Conservation (phyloP, 2,113 vertebrate species). For the Scortum barcoo region DNA sequence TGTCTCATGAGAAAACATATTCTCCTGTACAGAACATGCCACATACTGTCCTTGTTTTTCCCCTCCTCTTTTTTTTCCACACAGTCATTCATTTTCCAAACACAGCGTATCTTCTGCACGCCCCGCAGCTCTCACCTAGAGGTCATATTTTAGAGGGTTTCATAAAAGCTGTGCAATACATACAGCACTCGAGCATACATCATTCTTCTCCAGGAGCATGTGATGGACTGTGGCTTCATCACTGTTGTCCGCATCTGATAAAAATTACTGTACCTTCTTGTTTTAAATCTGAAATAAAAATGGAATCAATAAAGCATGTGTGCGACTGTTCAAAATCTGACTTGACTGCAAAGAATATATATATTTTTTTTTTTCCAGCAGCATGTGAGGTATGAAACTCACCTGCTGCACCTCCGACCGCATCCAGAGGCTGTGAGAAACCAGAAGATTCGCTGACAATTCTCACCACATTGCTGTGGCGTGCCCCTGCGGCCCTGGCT, state of each 20-base stretch:
- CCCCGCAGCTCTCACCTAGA: slow-evolving; percentile 10
- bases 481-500: background rate
- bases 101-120: slow-evolving; percentile 30
- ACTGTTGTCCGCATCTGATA: background rate
- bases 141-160: slow-evolving; percentile 33
- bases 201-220: background rate
- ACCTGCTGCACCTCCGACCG: background rate
- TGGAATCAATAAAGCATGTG: slow-evolving; percentile 25
- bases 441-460: background rate
- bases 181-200: too few species aligned
- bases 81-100: slow-evolving; percentile 27
- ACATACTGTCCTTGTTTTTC: slow-evolving; percentile 40
- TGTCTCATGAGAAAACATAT: slow-evolving; percentile 62
- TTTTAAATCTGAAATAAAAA: slow-evolving; percentile 28
- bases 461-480: background rate
- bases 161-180: background rate
- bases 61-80: background rate
- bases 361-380: background rate
- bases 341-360: background rate
- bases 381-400: background rate
- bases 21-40: slow-evolving; percentile 20
- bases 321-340: background rate
- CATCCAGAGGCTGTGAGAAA: background rate
- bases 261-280: background rate
- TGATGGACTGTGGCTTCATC: background rate